phyloP scores from a whole-genome alignment of 2,113 vertebrate species.

The Campylomormyrus tamandua region DNA sequence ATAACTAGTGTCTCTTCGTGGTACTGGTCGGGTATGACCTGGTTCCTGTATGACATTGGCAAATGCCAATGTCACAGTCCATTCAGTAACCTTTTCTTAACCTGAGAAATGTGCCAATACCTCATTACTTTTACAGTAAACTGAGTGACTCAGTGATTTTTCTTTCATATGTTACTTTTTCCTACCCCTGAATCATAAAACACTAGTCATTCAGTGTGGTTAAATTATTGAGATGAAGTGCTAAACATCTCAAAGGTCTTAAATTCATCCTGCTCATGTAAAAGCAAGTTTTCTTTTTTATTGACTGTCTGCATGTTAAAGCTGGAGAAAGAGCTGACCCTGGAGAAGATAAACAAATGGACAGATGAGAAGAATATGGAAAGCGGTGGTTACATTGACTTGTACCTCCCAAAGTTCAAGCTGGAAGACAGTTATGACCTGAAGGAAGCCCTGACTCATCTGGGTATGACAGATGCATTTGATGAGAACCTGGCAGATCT shows the following conservation, averaged over 20 bases:
- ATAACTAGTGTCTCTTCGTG: neutral
- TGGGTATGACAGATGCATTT: slow-evolving; percentile 77
- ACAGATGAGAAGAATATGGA: slow-evolving; percentile 62
- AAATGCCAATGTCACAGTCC: neutral
- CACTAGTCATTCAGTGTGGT: neutral
- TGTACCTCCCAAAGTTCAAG: slow-evolving; percentile 78
- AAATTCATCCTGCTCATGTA: no score
- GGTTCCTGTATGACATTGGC: neutral
- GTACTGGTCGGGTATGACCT: neutral
- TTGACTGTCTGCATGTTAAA: slow-evolving; percentile 39
- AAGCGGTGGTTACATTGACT: slow-evolving; percentile 42
- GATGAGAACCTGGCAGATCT: neutral
- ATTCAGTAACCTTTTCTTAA: neutral
- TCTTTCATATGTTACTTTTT: neutral
- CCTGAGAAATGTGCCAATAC: neutral
- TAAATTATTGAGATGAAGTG: neutral
- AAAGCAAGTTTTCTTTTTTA: neutral
- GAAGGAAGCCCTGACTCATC: slow-evolving; percentile 46
- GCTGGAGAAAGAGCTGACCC: slow-evolving; percentile 72
- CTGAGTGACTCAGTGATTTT: neutral
- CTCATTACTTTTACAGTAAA: neutral
- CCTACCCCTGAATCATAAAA: neutral
- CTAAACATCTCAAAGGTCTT: neutral
- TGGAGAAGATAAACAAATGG: slow-evolving; percentile 74
- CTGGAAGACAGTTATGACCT: slow-evolving; percentile 75